Evolutionary conservation across 2,113 vertebrate genomes (phyloP).

Genomic region (Emydocephalus ijimae): DNA sequence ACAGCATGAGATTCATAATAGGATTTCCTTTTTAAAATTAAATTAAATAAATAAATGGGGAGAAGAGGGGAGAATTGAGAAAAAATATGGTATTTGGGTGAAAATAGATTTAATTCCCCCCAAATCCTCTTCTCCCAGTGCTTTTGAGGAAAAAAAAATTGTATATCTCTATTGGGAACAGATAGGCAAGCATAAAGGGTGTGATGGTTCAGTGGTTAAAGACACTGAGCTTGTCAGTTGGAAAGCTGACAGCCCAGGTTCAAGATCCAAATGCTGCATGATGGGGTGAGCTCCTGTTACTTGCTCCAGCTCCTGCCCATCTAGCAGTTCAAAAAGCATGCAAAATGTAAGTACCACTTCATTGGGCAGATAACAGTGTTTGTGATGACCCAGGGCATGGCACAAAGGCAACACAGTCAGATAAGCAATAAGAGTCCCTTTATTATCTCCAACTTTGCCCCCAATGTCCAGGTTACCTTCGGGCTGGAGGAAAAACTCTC

Average conservation of each 20-base stretch:
- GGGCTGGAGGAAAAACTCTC: too few relatives aligned
- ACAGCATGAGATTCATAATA: neutral
- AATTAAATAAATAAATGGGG: neutral
- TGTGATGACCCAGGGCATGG: too few relatives aligned
- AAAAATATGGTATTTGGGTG: neutral
- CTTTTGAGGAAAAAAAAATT: neutral
- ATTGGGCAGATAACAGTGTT: neutral
- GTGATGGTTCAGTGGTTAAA: neutral
- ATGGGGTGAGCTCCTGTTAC: neutral
- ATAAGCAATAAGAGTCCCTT: too few relatives aligned
- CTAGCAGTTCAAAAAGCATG: neutral
- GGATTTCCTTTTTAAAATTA: neutral
- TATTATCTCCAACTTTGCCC: too few relatives aligned
- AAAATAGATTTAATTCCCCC: neutral
- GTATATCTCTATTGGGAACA: neutral
- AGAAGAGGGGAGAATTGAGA: neutral
- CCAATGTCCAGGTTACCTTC: too few relatives aligned
- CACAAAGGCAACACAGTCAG: too few relatives aligned
- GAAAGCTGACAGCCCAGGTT: neutral
- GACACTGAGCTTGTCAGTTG: neutral
- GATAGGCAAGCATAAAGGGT: neutral
- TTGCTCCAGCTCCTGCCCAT: neutral
- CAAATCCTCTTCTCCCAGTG: neutral
- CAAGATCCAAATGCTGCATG: fast-evolving
- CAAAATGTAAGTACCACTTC: neutral